Conservation (phyloP, 2,888 invertebrate genomes). For the Drosophila parthenogenetica region DNA sequence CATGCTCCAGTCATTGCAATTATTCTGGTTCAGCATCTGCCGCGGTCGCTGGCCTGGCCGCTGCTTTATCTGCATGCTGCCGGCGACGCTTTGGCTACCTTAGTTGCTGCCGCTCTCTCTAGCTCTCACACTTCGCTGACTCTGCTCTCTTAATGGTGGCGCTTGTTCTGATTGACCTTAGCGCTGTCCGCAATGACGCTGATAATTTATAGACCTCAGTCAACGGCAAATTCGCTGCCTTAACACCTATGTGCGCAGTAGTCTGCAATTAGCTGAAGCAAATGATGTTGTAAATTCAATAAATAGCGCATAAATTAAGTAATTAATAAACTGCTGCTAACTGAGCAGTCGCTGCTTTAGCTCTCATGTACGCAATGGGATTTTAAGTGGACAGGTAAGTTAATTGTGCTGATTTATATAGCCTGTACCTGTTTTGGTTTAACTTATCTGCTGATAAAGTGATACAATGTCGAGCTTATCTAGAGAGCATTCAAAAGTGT, state of each 20-base stretch:
- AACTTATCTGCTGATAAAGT: constrained; percentile 1
- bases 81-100: no score
- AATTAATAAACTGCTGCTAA: no score
- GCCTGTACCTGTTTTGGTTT: neutral
- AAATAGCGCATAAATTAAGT: no score
- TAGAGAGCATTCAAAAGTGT: neutral
- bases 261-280: no score
- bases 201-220: constrained; percentile 4
- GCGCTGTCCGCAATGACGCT: constrained; percentile 10
- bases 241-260: constrained; percentile 8
- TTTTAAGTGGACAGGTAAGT: neutral
- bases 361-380: neutral
- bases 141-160: constrained; percentile 2
- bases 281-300: no score
- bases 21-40: no score
- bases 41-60: no score
- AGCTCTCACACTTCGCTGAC: neutral
- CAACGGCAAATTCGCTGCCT: neutral
- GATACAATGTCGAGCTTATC: constrained; percentile 17
- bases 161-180: constrained; percentile 22
- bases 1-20: no score
- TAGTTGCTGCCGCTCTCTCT: neutral
- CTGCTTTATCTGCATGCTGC: no score
- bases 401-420: constrained; percentile 3
- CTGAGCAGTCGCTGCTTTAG: constrained; percentile 1